Evolutionary conservation across 1,140 invertebrate species (phyloP).

Genomic region (Zaprionus capensis): DNA sequence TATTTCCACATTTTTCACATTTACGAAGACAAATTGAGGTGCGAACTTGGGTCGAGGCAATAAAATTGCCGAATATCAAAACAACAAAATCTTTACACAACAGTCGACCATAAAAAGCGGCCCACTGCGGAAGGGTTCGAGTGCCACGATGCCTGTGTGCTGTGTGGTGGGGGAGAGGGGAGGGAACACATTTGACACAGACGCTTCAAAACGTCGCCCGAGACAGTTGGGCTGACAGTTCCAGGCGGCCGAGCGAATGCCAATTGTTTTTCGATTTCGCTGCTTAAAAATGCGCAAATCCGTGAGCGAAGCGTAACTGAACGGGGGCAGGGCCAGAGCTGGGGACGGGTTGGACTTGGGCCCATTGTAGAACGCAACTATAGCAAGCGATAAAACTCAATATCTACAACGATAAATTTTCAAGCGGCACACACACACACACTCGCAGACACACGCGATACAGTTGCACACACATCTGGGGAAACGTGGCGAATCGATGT

Average conservation of each 20-base stretch:
- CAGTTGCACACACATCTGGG: conserved; percentile 52
- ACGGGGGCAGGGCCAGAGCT: conserved; percentile 11
- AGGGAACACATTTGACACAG: conserved; percentile 46
- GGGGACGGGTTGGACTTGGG: conserved; percentile 27
- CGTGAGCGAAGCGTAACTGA: conserved; percentile 38
- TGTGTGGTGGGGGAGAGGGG: conserved; percentile 10
- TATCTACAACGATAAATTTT: conserved; percentile 81
- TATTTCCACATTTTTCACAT: conserved; percentile 84
- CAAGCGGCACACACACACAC: conserved; percentile 36
- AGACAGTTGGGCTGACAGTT: conserved; percentile 46
- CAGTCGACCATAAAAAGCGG: conserved; percentile 67
- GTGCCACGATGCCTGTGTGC: background rate
- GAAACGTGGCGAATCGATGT: conserved; percentile 52
- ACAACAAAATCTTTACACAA: conserved; percentile 79
- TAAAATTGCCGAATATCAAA: conserved; percentile 83
- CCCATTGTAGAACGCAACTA: conserved; percentile 24
- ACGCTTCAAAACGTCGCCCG: conserved; percentile 45
- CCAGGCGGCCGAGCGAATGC: conserved; percentile 71
- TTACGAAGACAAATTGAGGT: conserved; percentile 84
- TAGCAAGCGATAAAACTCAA: conserved; percentile 76
- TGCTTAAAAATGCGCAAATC: conserved; percentile 68
- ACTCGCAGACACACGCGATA: conserved; percentile 35
- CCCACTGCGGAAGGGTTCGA: conserved; percentile 41
- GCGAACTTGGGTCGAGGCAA: conserved; percentile 84
- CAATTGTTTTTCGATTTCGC: conserved; percentile 81